These are phyloP conservation scores for Eudemis profundana DNA, from an alignment of 2,888 invertebrate genomes.

Conservation along the genomic window DNA sequence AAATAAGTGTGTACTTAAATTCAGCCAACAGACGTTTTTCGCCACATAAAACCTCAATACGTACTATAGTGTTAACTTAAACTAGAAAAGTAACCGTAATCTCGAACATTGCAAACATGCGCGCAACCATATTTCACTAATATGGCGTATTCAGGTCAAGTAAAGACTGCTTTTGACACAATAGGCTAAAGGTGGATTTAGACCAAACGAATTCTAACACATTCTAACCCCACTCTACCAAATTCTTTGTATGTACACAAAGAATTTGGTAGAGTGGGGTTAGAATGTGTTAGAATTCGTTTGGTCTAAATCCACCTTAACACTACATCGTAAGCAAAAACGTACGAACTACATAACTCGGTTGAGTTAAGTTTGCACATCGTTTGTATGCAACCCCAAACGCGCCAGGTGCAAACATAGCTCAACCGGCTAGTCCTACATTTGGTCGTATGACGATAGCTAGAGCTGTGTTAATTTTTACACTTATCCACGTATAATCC, in stretches of 20 bases:
- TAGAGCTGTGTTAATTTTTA: slow-evolving; percentile 27
- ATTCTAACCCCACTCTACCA: too few relatives aligned
- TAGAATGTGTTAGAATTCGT: too few relatives aligned
- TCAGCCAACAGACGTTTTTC: too few relatives aligned
- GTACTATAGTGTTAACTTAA: not conserved
- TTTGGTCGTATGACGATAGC: not conserved
- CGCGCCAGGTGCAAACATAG: not conserved
- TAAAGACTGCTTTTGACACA: slow-evolving; percentile 13
- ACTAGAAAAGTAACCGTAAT: not conserved
- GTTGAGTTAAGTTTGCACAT: not conserved
- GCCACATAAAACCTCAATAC: too few relatives aligned
- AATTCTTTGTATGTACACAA: too few relatives aligned
- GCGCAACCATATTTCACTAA: slow-evolving; percentile 27
- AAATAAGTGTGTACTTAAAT: too few relatives aligned
- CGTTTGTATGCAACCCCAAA: not conserved
- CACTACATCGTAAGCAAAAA: not conserved
- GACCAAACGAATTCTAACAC: too few relatives aligned
- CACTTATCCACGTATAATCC: slow-evolving; percentile 15
- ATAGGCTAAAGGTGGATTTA: too few relatives aligned
- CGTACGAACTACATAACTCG: not conserved
- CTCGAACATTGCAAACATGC: slow-evolving; percentile 22
- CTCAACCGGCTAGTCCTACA: not conserved
- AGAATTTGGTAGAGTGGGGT: too few relatives aligned
- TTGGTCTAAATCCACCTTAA: too few relatives aligned
- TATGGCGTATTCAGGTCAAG: slow-evolving; percentile 37